A percentile compares a stretch with the other conserved stretches of the same genome.
phyloP scores from a whole-genome alignment of 2,888 invertebrate species.

The Boloria selene region DNA sequence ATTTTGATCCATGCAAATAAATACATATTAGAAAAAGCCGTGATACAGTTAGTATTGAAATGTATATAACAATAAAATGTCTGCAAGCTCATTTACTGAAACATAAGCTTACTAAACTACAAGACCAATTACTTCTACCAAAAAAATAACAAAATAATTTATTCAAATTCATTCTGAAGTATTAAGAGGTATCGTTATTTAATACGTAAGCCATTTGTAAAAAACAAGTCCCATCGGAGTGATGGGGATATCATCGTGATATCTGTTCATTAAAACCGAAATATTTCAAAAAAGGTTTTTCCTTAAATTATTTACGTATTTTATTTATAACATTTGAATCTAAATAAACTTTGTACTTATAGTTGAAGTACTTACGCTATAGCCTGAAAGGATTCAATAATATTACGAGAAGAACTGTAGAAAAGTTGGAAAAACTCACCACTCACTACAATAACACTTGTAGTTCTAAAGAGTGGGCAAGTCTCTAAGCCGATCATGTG shows the following conservation, averaged over 20 bases:
- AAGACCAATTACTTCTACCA: no score
- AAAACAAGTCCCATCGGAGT: conserved; percentile 11
- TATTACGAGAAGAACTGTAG: conserved; percentile 59
- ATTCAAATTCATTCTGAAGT: conserved; percentile 27
- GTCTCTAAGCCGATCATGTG: conserved; percentile 75
- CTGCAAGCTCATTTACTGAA: no score
- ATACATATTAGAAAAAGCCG: no score
- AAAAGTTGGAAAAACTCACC: conserved; percentile 52
- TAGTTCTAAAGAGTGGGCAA: conserved; percentile 62
- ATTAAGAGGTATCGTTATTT: conserved; percentile 31
- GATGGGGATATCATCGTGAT: conserved; percentile 3
- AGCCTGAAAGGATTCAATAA: conserved; percentile 46
- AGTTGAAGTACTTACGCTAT: neutral
- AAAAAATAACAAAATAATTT: conserved; percentile 1
- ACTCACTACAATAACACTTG: conserved; percentile 67
- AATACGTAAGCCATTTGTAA: conserved; percentile 16
- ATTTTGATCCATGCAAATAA: no score
- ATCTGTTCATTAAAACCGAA: conserved; percentile 12
- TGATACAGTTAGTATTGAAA: no score
- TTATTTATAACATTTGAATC: neutral
- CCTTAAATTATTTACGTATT: neutral
- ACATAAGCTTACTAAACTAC: no score
- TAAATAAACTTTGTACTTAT: neutral
- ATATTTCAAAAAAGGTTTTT: conserved; percentile 2
- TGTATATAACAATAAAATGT: no score